phyloP scores from a whole-genome alignment of 2,797 vertebrate genomes.

The Melanogrammus aeglefinus region DNA sequence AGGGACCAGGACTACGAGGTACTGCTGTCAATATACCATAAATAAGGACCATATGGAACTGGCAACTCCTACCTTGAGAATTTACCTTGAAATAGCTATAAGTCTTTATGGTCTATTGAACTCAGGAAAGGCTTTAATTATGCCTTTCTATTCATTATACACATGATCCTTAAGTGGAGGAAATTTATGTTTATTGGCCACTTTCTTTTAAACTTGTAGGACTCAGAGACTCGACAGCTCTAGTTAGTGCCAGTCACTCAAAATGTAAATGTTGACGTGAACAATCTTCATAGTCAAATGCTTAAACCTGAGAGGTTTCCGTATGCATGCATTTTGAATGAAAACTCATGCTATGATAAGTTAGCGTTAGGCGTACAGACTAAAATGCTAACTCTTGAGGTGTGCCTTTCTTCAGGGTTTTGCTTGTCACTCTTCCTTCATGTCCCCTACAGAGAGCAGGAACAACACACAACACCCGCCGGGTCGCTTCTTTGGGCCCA shows the following conservation, averaged over 20 bases:
- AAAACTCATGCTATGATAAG: not conserved
- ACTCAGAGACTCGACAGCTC: not conserved
- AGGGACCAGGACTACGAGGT: conserved; percentile 89
- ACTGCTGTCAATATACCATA: conserved; percentile 15
- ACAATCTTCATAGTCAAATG: not conserved
- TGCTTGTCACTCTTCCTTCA: conserved; percentile 90
- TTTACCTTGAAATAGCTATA: not conserved
- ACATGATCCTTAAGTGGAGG: not conserved
- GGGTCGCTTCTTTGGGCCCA: conserved; percentile 83
- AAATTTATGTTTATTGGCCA: not conserved
- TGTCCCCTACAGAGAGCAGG: conserved; percentile 89
- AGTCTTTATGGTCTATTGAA: not conserved
- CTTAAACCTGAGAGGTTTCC: not conserved
- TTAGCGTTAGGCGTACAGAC: not conserved
- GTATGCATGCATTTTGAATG: not conserved
- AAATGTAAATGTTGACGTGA: not conserved
- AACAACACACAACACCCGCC: conserved; percentile 77
- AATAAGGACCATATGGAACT: not conserved
- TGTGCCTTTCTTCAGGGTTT: conserved; percentile 67
- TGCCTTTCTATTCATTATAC: not conserved
- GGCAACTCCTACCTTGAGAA: not conserved
- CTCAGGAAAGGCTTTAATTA: not conserved
- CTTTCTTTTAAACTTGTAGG: not conserved
- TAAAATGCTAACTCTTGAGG: not conserved
- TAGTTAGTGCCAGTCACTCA: too few species aligned